Percentiles rank a stretch among this genome's conserved stretches.
Conservation (phyloP, 2,797 vertebrate species). For the Anomalospiza imberbis region DNA sequence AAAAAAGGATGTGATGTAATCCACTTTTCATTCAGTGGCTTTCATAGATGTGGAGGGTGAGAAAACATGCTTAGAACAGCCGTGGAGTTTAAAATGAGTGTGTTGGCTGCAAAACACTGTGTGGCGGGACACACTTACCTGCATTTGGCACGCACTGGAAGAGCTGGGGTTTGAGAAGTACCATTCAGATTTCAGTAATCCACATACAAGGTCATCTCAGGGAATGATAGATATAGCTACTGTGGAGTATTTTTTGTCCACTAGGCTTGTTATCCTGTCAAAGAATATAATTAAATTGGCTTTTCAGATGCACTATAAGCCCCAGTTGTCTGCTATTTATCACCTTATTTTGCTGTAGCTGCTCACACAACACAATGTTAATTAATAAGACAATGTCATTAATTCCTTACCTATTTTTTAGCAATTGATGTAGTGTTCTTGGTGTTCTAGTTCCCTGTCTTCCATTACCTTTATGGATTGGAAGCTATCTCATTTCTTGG, state of each 20-base stretch:
- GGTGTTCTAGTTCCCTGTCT: neutral
- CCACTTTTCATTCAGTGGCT: neutral
- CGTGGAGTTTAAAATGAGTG: neutral
- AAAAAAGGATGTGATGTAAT: neutral
- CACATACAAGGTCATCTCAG: neutral
- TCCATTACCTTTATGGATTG: neutral
- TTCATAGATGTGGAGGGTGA: neutral
- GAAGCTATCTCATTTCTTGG: neutral
- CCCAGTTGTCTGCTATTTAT: constrained; percentile 35
- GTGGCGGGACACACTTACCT: neutral
- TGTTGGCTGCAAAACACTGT: neutral
- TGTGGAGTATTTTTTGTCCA: neutral
- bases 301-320: constrained; percentile 17
- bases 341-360: neutral
- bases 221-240: neutral
- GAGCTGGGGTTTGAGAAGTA: neutral
- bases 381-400: neutral
- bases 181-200: neutral
- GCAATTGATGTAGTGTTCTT: neutral
- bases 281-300: constrained; percentile 14
- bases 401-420: constrained; percentile 12
- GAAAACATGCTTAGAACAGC: neutral
- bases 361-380: constrained; percentile 16
- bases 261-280: constrained; percentile 19
- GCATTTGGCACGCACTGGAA: neutral